phyloP scores from a whole-genome alignment of 2,113 vertebrate species.

The Alaudala cheleensis region DNA sequence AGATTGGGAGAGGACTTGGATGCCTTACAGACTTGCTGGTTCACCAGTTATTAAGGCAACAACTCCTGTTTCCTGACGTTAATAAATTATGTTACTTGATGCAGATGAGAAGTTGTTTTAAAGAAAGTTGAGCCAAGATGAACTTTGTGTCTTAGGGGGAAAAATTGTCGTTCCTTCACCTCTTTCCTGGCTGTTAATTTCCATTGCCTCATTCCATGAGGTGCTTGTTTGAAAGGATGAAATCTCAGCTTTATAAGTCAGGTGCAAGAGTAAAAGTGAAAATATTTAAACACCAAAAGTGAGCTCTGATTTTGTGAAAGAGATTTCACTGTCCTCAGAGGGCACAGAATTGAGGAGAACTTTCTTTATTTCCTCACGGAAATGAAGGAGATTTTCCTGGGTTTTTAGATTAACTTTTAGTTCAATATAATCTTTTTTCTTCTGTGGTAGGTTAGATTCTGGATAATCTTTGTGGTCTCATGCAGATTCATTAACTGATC shows the following conservation, averaged over 20 bases:
- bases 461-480: not conserved
- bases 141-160: not conserved
- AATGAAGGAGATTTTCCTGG: not conserved
- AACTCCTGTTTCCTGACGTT: not conserved
- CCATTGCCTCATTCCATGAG: not conserved
- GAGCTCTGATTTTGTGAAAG: not conserved
- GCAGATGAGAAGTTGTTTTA: not conserved
- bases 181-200: not conserved
- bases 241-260: not conserved
- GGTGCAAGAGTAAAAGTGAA: not conserved
- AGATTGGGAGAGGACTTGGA: not conserved
- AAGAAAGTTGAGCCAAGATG: not conserved
- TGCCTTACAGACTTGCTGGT: not conserved
- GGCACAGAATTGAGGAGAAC: not conserved
- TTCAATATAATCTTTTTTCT: not conserved
- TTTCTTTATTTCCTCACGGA: not conserved
- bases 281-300: not conserved
- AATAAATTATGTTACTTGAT: not conserved
- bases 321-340: not conserved
- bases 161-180: not conserved
- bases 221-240: not conserved
- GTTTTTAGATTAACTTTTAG: not conserved
- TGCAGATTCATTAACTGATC: not conserved
- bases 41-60: not conserved
- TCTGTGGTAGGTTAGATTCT: not conserved